A percentile compares a stretch with the other conserved stretches of the same genome.
Evolutionary conservation across 2,113 vertebrate species (phyloP).

Genomic region (Orientallactaga bullata): DNA sequence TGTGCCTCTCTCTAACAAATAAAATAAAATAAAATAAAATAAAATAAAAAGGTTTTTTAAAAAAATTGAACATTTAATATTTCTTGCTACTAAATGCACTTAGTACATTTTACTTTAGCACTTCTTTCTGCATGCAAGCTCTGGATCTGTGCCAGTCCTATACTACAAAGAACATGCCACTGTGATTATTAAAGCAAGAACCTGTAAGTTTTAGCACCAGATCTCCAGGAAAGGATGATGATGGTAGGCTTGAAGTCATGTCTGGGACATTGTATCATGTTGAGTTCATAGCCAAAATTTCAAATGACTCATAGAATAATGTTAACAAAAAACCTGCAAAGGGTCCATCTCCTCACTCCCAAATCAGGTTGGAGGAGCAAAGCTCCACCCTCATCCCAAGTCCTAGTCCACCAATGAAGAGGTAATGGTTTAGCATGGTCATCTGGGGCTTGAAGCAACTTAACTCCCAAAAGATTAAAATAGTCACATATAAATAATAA

Average conservation of each 20-base stretch:
- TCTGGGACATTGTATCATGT: background rate
- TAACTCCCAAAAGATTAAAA: background rate
- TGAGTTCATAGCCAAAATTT: conserved; percentile 39
- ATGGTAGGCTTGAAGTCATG: background rate
- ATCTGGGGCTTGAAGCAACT: background rate
- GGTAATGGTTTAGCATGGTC: background rate
- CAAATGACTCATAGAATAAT: conserved; percentile 44
- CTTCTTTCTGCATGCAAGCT: background rate
- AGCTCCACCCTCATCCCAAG: background rate
- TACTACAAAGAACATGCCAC: background rate
- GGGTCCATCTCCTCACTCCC: background rate
- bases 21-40: no score
- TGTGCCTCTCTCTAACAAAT: no score
- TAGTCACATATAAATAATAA: background rate
- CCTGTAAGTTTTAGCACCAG: background rate
- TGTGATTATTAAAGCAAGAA: conserved; percentile 30
- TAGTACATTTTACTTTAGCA: no score
- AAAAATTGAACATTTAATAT: background rate
- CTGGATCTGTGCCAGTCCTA: background rate
- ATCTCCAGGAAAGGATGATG: background rate
- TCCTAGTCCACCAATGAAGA: background rate
- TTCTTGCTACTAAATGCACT: background rate
- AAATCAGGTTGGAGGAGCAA: background rate
- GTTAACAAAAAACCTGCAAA: background rate
- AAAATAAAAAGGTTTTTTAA: background rate